These are phyloP conservation scores for Mongoloraphidia duomilia DNA, from an alignment of 2,888 invertebrate genomes.

Conservation along the genomic window DNA sequence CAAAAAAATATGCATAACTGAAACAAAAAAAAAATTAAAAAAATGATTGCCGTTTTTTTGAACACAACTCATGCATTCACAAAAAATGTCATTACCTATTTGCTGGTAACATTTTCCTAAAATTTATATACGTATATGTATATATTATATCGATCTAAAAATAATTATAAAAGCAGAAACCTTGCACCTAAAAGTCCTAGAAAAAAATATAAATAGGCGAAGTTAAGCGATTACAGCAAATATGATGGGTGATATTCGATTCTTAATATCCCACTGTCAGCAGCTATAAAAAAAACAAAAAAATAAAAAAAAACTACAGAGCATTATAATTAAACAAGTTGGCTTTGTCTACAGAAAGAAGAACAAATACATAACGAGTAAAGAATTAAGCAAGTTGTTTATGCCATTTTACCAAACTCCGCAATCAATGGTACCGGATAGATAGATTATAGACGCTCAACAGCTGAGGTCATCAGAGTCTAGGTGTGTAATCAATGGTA, in stretches of 20 bases:
- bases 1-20: background rate
- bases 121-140: background rate
- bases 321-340: background rate
- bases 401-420: no score
- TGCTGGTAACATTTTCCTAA: slow-evolving; percentile 7
- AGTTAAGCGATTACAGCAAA: slow-evolving; percentile 3
- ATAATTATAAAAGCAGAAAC: slow-evolving; percentile 4
- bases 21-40: background rate
- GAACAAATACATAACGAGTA: no score
- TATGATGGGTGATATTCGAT: background rate
- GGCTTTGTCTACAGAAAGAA: no score
- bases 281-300: background rate
- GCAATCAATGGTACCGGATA: no score
- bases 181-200: slow-evolving; percentile 5
- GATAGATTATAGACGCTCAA: no score
- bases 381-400: no score
- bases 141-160: no score
- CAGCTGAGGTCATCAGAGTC: no score
- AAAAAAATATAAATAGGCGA: background rate
- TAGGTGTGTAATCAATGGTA: no score
- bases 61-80: slow-evolving; percentile 5
- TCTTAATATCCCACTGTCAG: background rate
- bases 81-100: slow-evolving; percentile 7
- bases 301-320: background rate
- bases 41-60: background rate